These are phyloP conservation scores for Mylabris sibirica DNA, from an alignment of 2,888 invertebrate species.

Conservation along the genomic window DNA sequence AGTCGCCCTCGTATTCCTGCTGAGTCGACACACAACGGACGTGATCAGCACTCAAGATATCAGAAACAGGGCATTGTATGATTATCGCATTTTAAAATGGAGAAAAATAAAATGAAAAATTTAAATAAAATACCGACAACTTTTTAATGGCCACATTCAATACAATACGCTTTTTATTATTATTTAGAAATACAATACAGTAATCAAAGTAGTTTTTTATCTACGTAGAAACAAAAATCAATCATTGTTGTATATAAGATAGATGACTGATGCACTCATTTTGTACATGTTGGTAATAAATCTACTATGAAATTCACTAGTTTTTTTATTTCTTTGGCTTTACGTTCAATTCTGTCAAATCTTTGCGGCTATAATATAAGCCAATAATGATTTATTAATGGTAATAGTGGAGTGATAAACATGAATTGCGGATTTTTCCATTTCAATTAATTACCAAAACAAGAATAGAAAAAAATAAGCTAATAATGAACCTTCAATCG, in stretches of 20 bases:
- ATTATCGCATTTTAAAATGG: constrained; percentile 39
- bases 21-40: constrained; percentile 33
- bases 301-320: constrained; percentile 24
- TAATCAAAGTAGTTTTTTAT: not conserved
- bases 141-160: constrained; percentile 24
- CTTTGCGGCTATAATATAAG: not conserved
- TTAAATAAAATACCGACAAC: constrained; percentile 31
- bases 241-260: constrained; percentile 22
- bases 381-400: constrained; percentile 1
- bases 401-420: not conserved
- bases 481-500: not conserved
- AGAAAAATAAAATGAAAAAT: constrained; percentile 37
- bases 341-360: not conserved
- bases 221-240: constrained; percentile 12
- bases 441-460: not conserved
- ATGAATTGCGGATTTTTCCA: not conserved
- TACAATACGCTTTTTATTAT: not conserved
- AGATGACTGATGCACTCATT: constrained; percentile 27
- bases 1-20: constrained; percentile 36
- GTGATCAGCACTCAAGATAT: constrained; percentile 38
- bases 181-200: not conserved
- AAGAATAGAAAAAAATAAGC: not conserved
- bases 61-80: constrained; percentile 43
- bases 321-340: not conserved
- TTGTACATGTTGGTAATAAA: constrained; percentile 29